Conservation (phyloP, 1,140 invertebrate genomes). For the Hypsibius dujardini region DNA sequence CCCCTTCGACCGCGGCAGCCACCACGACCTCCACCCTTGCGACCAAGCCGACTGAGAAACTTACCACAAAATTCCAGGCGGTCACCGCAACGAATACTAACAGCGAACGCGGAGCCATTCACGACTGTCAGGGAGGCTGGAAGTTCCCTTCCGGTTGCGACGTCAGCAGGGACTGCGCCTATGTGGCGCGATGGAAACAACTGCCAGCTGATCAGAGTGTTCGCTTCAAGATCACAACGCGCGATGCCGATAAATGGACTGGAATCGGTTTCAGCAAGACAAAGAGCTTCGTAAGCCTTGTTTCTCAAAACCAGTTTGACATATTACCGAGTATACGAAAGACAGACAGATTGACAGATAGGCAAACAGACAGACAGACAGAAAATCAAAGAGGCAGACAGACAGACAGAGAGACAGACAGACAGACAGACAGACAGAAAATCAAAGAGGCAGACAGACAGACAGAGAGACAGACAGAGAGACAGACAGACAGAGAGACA, state of each 20-base stretch:
- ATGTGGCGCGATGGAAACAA: slow-evolving; percentile 65
- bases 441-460: too few species aligned
- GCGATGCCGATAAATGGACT: slow-evolving; percentile 65
- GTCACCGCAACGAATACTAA: neutral
- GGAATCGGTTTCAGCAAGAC: slow-evolving; percentile 78
- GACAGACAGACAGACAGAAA: too few species aligned
- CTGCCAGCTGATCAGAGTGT: slow-evolving; percentile 54
- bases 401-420: too few species aligned
- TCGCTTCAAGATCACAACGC: slow-evolving; percentile 65
- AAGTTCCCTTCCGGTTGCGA: slow-evolving; percentile 52
- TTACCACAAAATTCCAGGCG: neutral
- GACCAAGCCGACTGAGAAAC: neutral
- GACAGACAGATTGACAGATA: too few species aligned
- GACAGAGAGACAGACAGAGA: too few species aligned
- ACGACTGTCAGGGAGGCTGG: slow-evolving; percentile 37
- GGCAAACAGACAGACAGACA: too few species aligned
- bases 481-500: too few species aligned
- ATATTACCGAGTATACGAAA: too few species aligned
- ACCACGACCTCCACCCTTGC: neutral
- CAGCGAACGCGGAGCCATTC: neutral
- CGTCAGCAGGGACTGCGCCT: slow-evolving; percentile 47
- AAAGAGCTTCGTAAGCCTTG: neutral
- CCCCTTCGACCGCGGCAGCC: neutral
- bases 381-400: too few species aligned
- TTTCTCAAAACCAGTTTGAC: neutral